Evolutionary conservation across 1,140 invertebrate species (phyloP), one percentile per base, ranked within the genome.

Genomic region (Calosoma granatense): DNA sequence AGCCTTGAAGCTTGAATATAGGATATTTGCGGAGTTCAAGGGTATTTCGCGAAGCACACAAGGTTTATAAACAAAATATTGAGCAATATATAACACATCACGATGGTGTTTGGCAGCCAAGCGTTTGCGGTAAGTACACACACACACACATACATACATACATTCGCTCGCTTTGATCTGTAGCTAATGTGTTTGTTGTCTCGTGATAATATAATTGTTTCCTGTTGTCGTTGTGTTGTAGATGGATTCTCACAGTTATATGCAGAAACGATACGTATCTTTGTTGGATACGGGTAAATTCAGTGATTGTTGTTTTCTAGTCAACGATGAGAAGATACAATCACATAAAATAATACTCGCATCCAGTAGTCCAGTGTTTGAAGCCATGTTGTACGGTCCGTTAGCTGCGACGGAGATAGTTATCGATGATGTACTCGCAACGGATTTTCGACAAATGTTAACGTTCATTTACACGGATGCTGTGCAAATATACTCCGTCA

Each of bases 281-380:
- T 57, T 64, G 19, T 59, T 56, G 52, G 57, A 60, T 58, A 59
- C 55, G 1, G 53, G 55, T 61, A 73, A 77, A 65, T 76, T 71
- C 71, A 74, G 75, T 60, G 79, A 81, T 59, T 79, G 78, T 60
- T 74, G 65, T 36, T 80, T 81, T 61, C 66, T 70, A 57, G 72
- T 78, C 21, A 67, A 68, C 56, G 72, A 71, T 20, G 68, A 73
- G 64, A 71, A 76, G 60, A 74, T 85, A 41, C 72, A 74, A 65
- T 78, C 78, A 53, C 84, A 88, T 64, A 86, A 84, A 68, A 67
- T 86, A 26, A 81, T 88, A 56, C 63, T 89, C 21, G 78, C 79
- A 6, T 78, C 80, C 11, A 78, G 78, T 61, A 86, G 85, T 70
- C 84, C 86, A 2, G 84, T 87, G n/a, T 87, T 89, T 65, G 84